Conservation (phyloP, 2,888 invertebrate species). For the Eugnorisma glareosa region DNA sequence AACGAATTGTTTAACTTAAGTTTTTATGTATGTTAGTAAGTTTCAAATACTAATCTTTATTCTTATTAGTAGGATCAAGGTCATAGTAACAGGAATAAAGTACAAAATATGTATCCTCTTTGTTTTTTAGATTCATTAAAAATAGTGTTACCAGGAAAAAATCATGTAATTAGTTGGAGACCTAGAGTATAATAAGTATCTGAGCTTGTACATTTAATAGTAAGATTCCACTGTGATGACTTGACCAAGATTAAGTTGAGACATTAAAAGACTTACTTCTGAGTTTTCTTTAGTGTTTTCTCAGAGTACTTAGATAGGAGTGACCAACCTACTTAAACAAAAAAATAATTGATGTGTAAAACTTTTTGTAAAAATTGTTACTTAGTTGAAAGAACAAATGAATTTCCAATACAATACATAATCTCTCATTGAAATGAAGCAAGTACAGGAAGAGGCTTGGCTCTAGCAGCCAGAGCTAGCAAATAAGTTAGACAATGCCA, state of each 20-base stretch:
- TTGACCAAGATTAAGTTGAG: background rate
- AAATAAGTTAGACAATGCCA: background rate
- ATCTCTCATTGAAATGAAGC: background rate
- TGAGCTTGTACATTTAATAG: background rate
- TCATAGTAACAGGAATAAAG: conserved; percentile 3
- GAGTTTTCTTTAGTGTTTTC: background rate
- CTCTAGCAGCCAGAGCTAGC: background rate
- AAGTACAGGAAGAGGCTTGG: background rate
- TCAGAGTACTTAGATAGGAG: background rate
- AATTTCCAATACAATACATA: background rate
- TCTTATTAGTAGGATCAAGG: conserved; percentile 1
- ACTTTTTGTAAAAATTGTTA: background rate
- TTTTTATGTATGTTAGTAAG: background rate
- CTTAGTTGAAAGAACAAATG: background rate
- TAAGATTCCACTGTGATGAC: background rate
- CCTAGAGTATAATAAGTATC: background rate
- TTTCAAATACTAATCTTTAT: background rate
- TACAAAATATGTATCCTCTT: conserved; percentile 23
- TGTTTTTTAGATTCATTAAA: background rate
- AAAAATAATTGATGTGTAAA: background rate
- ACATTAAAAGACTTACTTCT: background rate
- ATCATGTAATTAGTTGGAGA: too few relatives aligned
- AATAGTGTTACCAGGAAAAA: too few relatives aligned
- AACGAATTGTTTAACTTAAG: conserved; percentile 25
- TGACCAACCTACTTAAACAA: background rate